Conservation (phyloP, 2,888 invertebrate genomes). For the Myathropa florea region DNA sequence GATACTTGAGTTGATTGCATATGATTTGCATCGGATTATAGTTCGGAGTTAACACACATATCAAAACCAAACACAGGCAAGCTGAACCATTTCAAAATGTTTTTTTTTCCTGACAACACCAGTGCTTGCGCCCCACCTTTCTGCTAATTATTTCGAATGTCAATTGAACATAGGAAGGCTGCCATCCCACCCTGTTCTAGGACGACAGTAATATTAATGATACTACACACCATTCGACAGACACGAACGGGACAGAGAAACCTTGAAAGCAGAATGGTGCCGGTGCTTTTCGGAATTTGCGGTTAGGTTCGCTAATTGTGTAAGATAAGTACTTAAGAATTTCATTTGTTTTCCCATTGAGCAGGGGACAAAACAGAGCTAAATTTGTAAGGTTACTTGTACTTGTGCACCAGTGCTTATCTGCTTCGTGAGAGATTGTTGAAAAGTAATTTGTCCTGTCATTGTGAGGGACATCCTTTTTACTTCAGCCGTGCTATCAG, state of each 20-base stretch:
- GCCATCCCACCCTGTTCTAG: conserved; percentile 44
- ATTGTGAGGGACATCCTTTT: conserved; percentile 60
- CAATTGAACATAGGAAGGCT: conserved; percentile 48
- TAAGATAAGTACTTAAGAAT: conserved; percentile 65
- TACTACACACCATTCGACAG: conserved; percentile 38
- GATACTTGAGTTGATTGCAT: not conserved
- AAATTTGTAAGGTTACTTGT: conserved; percentile 32
- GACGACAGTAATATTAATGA: conserved; percentile 67
- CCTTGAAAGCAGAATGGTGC: not conserved
- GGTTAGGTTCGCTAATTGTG: conserved; percentile 61
- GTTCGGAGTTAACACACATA: not conserved
- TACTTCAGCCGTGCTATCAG: conserved; percentile 44
- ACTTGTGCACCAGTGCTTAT: conserved; percentile 53
- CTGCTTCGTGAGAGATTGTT: conserved; percentile 60
- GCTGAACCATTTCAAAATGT: not conserved
- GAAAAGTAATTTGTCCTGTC: conserved; percentile 68
- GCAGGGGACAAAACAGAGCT: conserved; percentile 27
- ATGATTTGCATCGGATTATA: not conserved
- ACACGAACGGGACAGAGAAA: conserved; percentile 12
- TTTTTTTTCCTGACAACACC: no score
- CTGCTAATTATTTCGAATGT: conserved; percentile 19
- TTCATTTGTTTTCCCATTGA: conserved; percentile 63
- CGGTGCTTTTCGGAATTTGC: conserved; percentile 12
- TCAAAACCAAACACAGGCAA: not conserved
- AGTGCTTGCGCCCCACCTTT: not conserved